Evolutionary conservation across 35 echinoderm and acorn worm genomes (phyloP), one percentile per base, ranked within the genome.

Genomic region (Apostichopus californicus): DNA sequence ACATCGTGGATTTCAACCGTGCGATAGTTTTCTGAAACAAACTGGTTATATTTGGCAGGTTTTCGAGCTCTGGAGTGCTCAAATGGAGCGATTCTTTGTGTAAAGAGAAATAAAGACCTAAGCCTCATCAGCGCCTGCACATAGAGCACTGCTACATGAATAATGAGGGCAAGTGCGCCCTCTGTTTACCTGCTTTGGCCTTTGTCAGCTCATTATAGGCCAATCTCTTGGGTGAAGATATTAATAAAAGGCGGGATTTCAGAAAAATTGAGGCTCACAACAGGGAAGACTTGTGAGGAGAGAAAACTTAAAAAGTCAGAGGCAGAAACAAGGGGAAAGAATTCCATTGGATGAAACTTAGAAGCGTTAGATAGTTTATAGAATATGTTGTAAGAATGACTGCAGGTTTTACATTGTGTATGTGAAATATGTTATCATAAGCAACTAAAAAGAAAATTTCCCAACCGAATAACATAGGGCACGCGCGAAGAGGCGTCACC

Each of bases 101-200:
- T 91, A 91, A 91, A 91, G 89, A 91, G 77, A 91, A 91, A 91
- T 77, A 91, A 91, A 91, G 77, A 91, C 77, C 89, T 91, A 91
- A 91, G 21, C 77, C 89, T 78, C 89, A 91, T 77, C 89, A 79
- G 89, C 77, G 89, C 89, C 89, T 78, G 77, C 77, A 91, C 77
- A 91, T 55, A 91, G 89, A 91, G 89, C 89, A 68, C 89, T 91
- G 77, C 71, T 91, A 91, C 89, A 91, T 91, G 89, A 91, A 91
- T 91, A 91, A 91, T 91, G 89, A 91, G 89, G 86, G 86, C 68
- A 72, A 89, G 86, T 66, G 86, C 86, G 86, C 86, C 86, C 86
- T 89, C 86, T 89, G 86, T 89, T 89, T 89, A 89, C 86, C 86
- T 89, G 86, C 86, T 89, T 89, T 89, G 86, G 86, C 86, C 86